A percentile compares a stretch with the other conserved stretches of the same genome.
phyloP scores from a whole-genome alignment of 1,140 invertebrate genomes.

The Maconellicoccus hirsutus region DNA sequence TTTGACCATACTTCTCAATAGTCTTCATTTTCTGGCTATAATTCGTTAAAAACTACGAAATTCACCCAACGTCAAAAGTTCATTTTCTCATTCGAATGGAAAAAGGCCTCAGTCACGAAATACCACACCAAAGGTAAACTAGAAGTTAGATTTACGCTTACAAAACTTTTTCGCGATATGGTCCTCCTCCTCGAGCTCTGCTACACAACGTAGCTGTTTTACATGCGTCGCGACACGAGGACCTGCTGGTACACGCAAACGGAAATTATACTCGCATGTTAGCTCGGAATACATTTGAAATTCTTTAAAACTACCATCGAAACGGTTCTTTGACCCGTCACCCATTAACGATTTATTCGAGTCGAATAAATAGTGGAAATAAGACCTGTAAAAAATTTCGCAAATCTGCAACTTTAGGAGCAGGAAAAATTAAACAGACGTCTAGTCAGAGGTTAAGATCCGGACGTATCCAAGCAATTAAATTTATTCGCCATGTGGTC shows the following conservation, averaged over 20 bases:
- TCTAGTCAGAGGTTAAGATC: neutral
- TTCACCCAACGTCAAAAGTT: too few species aligned
- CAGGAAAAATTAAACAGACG: neutral
- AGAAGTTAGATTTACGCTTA: too few species aligned
- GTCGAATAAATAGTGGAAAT: too few species aligned
- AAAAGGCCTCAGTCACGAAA: too few species aligned
- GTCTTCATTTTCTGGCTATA: too few species aligned
- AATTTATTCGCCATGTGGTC: neutral
- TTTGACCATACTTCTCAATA: too few species aligned
- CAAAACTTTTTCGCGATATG: too few species aligned
- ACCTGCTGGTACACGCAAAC: neutral
- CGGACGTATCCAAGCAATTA: neutral
- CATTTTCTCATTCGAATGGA: too few species aligned
- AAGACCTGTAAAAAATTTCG: neutral
- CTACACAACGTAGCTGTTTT: too few species aligned
- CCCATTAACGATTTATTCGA: neutral
- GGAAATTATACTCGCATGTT: neutral
- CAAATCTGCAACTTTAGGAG: neutral
- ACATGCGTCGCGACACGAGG: neutral
- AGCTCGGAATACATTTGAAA: neutral
- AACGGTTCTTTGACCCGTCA: neutral
- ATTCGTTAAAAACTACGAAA: too few species aligned
- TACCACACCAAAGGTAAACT: too few species aligned
- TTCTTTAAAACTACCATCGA: neutral
- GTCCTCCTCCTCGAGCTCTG: too few species aligned